Conservation (phyloP, 1,140 invertebrate genomes). For the Onthophagus taurus region DNA sequence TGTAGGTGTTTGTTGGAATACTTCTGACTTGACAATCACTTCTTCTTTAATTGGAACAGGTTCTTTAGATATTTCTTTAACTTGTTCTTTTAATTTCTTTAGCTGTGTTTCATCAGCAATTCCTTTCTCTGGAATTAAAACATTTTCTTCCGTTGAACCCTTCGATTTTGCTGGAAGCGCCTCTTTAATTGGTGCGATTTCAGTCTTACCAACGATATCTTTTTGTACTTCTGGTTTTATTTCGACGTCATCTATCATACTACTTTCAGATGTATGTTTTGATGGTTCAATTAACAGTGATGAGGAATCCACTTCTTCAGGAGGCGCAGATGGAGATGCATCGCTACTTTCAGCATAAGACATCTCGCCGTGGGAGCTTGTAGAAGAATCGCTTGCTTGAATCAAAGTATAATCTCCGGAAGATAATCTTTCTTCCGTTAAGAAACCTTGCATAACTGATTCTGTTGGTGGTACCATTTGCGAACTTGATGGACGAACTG, state of each 20-base stretch:
- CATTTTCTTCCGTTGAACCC: neutral
- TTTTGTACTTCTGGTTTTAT: neutral
- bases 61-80: constrained; percentile 2
- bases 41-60: constrained; percentile 2
- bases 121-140: neutral
- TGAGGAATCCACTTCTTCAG: neutral
- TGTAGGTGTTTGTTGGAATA: no score
- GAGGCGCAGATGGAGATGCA: neutral
- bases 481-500: neutral
- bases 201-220: neutral
- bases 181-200: neutral
- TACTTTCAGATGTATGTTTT: no score
- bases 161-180: constrained; percentile 3
- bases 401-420: constrained; percentile 1
- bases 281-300: neutral
- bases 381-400: no score
- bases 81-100: neutral
- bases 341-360: no score
- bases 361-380: no score
- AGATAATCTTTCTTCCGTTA: constrained; percentile 6
- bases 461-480: neutral
- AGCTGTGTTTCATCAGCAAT: neutral
- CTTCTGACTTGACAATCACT: no score
- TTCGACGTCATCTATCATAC: neutral
- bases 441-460: constrained; percentile 7